phyloP scores from a whole-genome alignment of 2,113 vertebrate genomes.

The Rallus limicola region DNA sequence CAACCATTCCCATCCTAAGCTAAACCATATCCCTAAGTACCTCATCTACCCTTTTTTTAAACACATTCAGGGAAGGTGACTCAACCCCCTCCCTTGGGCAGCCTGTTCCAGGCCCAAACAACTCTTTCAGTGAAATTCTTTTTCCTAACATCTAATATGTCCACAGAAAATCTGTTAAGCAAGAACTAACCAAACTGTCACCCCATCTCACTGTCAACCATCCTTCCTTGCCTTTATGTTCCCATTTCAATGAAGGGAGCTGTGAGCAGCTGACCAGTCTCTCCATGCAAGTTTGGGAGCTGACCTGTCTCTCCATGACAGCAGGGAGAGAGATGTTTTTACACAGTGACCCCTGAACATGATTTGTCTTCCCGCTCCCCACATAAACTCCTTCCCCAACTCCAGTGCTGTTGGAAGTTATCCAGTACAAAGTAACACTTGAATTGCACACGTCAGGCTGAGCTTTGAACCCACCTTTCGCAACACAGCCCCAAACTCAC shows the following conservation, averaged over 20 bases:
- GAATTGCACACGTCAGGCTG: slow-evolving; percentile 60
- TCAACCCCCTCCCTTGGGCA: no score
- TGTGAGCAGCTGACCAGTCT: not conserved
- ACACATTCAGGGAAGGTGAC: no score
- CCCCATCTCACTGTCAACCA: not conserved
- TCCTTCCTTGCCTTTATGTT: not conserved
- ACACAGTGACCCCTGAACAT: not conserved
- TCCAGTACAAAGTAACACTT: slow-evolving; percentile 57
- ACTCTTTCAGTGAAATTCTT: no score
- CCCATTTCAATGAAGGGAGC: not conserved
- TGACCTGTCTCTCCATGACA: not conserved
- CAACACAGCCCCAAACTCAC: slow-evolving; percentile 24
- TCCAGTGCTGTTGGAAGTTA: not conserved
- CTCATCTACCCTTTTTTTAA: no score
- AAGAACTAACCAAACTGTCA: slow-evolving; percentile 6
- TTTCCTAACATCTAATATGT: not conserved
- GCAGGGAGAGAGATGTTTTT: not conserved
- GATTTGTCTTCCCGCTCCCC: not conserved
- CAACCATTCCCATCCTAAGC: no score
- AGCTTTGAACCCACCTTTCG: slow-evolving; percentile 74
- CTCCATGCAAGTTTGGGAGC: not conserved
- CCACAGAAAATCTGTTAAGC: slow-evolving; percentile 35
- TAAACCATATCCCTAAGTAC: no score
- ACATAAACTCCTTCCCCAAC: slow-evolving; percentile 2
- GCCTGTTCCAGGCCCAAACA: no score